A percentile compares a stretch with the other conserved stretches of the same genome.
Conservation (phyloP, 2,888 invertebrate genomes). For the Amiota mariae region DNA sequence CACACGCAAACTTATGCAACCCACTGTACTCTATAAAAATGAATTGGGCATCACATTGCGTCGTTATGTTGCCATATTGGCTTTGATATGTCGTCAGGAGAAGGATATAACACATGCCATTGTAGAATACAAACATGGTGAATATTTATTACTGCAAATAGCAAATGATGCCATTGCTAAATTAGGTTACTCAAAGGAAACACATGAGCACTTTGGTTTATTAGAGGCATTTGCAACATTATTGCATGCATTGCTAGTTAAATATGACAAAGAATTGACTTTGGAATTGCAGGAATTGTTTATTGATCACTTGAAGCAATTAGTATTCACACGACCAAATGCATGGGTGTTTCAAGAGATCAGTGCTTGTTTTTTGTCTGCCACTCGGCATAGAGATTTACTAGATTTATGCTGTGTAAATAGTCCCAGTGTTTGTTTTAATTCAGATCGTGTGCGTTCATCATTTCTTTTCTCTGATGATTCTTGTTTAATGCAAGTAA, state of each 20-base stretch:
- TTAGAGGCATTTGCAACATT: constrained; percentile 61
- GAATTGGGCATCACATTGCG: constrained; percentile 64
- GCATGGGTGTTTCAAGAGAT: constrained; percentile 65
- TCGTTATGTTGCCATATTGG: constrained; percentile 64
- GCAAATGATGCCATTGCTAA: constrained; percentile 61
- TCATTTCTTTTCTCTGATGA: constrained; percentile 64
- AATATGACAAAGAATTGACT: constrained; percentile 28
- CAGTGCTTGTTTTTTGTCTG: constrained; percentile 54
- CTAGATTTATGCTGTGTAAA: constrained; percentile 57
- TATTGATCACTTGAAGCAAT: constrained; percentile 62
- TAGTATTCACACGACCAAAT: constrained; percentile 67
- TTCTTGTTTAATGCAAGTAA: constrained; percentile 67
- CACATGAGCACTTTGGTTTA: constrained; percentile 66
- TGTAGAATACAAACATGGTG: constrained; percentile 55
- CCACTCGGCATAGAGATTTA: constrained; percentile 42
- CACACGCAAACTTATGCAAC: constrained; percentile 50
- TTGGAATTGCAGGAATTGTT: constrained; percentile 49
- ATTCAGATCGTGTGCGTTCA: constrained; percentile 62
- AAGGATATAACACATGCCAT: constrained; percentile 48
- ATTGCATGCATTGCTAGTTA: constrained; percentile 53
- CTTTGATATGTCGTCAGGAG: constrained; percentile 57
- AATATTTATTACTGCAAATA: constrained; percentile 62
- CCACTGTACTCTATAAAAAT: constrained; percentile 49
- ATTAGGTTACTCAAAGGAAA: constrained; percentile 65
- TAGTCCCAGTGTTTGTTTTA: constrained; percentile 54